These are phyloP conservation scores for Raja brachyura DNA, from an alignment of 2,113 vertebrate genomes.

Conservation along the genomic window DNA sequence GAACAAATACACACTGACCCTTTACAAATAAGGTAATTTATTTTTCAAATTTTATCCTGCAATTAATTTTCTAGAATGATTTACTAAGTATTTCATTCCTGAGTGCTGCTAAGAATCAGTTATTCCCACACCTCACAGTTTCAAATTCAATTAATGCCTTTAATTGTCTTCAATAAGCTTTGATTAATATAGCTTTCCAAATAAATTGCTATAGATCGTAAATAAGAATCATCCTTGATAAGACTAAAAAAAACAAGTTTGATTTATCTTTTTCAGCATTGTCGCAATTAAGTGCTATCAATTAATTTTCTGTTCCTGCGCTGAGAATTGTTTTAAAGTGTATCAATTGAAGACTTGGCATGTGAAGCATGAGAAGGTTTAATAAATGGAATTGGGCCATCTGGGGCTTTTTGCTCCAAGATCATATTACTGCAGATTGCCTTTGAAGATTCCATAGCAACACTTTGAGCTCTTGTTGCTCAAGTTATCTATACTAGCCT, in stretches of 20 bases:
- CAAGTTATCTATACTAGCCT: not conserved
- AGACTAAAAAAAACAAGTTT: not conserved
- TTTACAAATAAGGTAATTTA: not conserved
- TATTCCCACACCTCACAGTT: conserved; percentile 49
- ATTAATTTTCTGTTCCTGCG: not conserved
- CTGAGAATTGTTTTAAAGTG: not conserved
- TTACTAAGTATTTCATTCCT: not conserved
- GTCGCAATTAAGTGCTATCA: not conserved
- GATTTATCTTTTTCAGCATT: not conserved
- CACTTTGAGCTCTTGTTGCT: not conserved
- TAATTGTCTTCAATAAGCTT: conserved; percentile 51
- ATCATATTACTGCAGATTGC: conserved; percentile 6
- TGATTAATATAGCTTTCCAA: conserved; percentile 46
- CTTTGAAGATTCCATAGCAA: conserved; percentile 15
- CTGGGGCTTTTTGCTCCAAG: not conserved
- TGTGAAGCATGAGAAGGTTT: not conserved
- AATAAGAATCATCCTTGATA: conserved; percentile 42
- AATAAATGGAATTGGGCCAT: not conserved
- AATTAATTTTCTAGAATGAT: not conserved
- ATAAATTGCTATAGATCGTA: conserved; percentile 50
- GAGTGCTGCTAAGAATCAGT: conserved; percentile 48
- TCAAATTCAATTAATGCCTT: conserved; percentile 57
- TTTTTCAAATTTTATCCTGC: not conserved
- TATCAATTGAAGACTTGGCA: not conserved
- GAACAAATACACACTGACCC: not conserved